A percentile compares a stretch with the other conserved stretches of the same genome.
phyloP scores from a whole-genome alignment of 92 coral and sea anemone genomes.

The Epizoanthus stellaris region DNA sequence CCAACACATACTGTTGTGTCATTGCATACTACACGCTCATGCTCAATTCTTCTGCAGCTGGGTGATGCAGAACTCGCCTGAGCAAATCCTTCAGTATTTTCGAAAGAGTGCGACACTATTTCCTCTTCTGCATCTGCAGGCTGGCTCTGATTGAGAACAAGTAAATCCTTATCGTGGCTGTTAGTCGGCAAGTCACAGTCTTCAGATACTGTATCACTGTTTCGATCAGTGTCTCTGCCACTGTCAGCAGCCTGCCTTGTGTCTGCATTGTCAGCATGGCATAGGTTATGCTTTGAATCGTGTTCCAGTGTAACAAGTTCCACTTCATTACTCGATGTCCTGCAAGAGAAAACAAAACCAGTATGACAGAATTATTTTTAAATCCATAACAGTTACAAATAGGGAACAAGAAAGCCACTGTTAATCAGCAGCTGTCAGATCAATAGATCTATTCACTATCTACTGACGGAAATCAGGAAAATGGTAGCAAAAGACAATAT shows the following conservation, averaged over 20 bases:
- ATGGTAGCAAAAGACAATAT: too few species aligned
- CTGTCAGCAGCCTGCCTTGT: not conserved
- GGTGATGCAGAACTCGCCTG: not conserved
- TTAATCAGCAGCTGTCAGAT: too few species aligned
- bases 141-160: not conserved
- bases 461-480: too few species aligned
- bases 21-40: not conserved
- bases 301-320: conserved; percentile 17
- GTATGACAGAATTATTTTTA: too few species aligned
- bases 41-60: not conserved
- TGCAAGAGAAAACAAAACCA: not conserved
- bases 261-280: not conserved
- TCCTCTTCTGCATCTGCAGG: not conserved
- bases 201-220: not conserved
- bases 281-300: not conserved
- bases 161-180: not conserved
- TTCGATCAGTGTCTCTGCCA: not conserved
- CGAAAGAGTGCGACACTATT: not conserved
- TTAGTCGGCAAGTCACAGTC: not conserved
- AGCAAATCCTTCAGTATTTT: not conserved
- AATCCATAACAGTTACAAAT: too few species aligned
- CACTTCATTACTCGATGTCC: conserved; percentile 16
- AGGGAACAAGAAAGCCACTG: too few species aligned
- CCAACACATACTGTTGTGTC: not conserved
- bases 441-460: too few species aligned